These are phyloP conservation scores for Characodon lateralis DNA, from an alignment of 2,797 vertebrate genomes.

Conservation along the genomic window DNA sequence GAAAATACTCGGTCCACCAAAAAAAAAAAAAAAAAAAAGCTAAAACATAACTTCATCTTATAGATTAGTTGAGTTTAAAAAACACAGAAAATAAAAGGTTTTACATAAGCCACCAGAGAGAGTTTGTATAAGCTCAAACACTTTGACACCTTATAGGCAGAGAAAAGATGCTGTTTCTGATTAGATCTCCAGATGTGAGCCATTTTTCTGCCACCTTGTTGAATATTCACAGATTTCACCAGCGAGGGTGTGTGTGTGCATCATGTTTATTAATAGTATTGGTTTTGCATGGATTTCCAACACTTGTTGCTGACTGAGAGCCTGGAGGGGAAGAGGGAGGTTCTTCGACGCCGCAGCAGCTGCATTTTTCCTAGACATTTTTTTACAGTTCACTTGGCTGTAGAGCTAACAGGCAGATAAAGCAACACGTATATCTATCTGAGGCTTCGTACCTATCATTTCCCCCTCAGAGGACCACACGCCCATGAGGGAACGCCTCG, in stretches of 20 bases:
- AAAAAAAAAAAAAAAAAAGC: slow-evolving; percentile 1
- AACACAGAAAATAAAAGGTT: slow-evolving; percentile 12
- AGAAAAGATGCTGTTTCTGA: slow-evolving; percentile 15
- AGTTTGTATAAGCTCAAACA: slow-evolving; percentile 19
- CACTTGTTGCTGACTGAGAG: slow-evolving; percentile 59
- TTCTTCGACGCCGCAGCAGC: slow-evolving; percentile 22
- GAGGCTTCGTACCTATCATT: slow-evolving; percentile 52
- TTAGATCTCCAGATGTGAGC: slow-evolving; percentile 32
- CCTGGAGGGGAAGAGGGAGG: slow-evolving; percentile 24
- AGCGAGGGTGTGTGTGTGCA: background rate
- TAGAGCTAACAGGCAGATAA: slow-evolving; percentile 60
- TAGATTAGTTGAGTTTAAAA: slow-evolving; percentile 28
- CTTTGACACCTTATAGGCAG: slow-evolving; percentile 1
- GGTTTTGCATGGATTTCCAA: slow-evolving; percentile 56
- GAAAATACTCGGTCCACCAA: too few species aligned
- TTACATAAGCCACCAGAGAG: slow-evolving; percentile 2
- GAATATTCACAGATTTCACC: slow-evolving; percentile 8
- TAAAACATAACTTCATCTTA: slow-evolving; percentile 42
- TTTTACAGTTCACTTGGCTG: slow-evolving; percentile 66
- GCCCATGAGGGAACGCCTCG: slow-evolving; percentile 51
- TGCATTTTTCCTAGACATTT: slow-evolving; percentile 35
- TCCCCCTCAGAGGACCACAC: slow-evolving; percentile 53
- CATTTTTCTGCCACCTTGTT: slow-evolving; percentile 4
- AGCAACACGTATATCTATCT: slow-evolving; percentile 57
- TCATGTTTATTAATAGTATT: slow-evolving; percentile 59